A percentile compares a stretch with the other conserved stretches of the same genome.
Evolutionary conservation across 2,888 invertebrate species (phyloP).

Genomic region (Atherix ibis): DNA sequence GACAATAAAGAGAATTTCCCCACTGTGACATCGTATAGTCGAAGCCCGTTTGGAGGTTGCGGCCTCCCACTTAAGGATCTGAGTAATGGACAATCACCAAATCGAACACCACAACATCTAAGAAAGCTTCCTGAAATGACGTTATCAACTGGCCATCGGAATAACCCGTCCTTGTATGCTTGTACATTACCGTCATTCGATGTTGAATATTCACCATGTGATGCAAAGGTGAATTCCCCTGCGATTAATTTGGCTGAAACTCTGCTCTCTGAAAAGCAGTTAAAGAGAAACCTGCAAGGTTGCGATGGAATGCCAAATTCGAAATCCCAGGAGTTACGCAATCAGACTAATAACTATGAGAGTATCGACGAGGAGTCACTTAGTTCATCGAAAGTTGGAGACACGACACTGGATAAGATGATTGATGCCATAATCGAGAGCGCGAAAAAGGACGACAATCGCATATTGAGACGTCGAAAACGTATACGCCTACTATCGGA

Average conservation of each 20-base stretch:
- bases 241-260: neutral
- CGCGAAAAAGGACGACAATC: constrained; percentile 21
- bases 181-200: constrained; percentile 14
- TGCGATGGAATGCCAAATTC: too few species aligned
- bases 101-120: constrained; percentile 14
- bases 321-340: neutral
- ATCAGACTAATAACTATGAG: neutral
- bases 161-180: too few species aligned
- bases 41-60: constrained; percentile 24
- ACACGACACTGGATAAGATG: constrained; percentile 30
- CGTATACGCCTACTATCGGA: neutral
- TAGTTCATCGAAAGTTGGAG: constrained; percentile 29
- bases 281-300: neutral
- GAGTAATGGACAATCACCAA: constrained; percentile 27
- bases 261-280: neutral
- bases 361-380: constrained; percentile 15
- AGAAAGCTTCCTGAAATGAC: too few species aligned
- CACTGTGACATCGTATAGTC: constrained; percentile 24
- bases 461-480: neutral
- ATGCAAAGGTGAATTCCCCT: too few species aligned
- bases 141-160: too few species aligned
- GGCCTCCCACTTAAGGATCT: constrained; percentile 27
- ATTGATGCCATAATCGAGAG: constrained; percentile 31
- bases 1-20: constrained; percentile 28
- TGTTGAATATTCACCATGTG: constrained; percentile 13